A percentile compares a stretch with the other conserved stretches of the same genome.
phyloP scores from a whole-genome alignment of 2,888 invertebrate genomes.

The Dasysyrphus albostriatus region DNA sequence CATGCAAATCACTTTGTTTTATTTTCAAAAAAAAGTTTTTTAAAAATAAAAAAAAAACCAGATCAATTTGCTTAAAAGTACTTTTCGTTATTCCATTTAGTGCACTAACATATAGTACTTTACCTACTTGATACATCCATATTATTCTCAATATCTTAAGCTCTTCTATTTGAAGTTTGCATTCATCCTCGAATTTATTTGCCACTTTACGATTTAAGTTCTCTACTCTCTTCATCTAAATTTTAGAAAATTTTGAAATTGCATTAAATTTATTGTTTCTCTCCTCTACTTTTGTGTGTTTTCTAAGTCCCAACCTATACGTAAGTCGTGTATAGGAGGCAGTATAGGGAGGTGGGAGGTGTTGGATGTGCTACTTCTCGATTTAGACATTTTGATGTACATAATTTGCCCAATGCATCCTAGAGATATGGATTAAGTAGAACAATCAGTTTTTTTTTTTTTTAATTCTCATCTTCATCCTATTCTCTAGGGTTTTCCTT shows the following conservation, averaged over 20 bases:
- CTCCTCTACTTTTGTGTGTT: neutral
- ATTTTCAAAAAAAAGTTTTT: too few relatives aligned
- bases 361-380: neutral
- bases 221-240: neutral
- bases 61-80: too few relatives aligned
- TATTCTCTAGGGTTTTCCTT: neutral
- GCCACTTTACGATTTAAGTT: slow-evolving; percentile 22
- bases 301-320: neutral
- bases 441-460: neutral
- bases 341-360: too few relatives aligned
- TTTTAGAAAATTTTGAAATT: slow-evolving; percentile 17
- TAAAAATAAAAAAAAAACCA: too few relatives aligned
- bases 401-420: slow-evolving; percentile 10
- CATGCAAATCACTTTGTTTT: neutral
- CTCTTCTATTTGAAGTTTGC: slow-evolving; percentile 17
- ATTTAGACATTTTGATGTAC: slow-evolving; percentile 5
- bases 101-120: too few relatives aligned
- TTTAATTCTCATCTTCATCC: neutral
- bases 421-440: slow-evolving; percentile 5
- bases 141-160: neutral
- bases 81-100: too few relatives aligned
- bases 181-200: slow-evolving; percentile 17
- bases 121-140: too few relatives aligned
- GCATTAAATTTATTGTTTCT: slow-evolving; percentile 6
- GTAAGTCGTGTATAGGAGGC: neutral